Evolutionary conservation across 1,140 invertebrate genomes (phyloP).

Genomic region (Parasteatoda tepidariorum): DNA sequence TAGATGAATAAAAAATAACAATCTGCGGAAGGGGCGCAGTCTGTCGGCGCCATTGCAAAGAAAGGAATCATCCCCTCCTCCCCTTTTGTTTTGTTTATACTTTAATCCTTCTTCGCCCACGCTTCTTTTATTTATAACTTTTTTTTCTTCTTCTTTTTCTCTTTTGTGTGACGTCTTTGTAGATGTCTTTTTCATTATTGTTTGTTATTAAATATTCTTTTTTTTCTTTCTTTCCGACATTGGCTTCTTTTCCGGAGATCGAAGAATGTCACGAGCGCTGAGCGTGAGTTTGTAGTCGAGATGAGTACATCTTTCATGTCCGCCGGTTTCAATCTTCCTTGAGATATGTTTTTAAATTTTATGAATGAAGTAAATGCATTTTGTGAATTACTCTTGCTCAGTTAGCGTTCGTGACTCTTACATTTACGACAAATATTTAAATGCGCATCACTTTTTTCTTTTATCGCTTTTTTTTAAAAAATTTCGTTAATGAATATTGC

Average conservation of each 20-base stretch:
- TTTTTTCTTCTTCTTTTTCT: constrained; percentile 15
- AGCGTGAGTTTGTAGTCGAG: constrained; percentile 7
- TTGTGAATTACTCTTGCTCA: neutral
- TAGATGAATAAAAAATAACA: neutral
- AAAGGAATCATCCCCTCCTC: constrained; percentile 16
- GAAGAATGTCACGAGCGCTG: neutral
- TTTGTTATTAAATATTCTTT: constrained; percentile 13
- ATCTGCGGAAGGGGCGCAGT: constrained; percentile 25
- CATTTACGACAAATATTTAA: too few relatives aligned
- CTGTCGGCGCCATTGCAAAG: constrained; percentile 25
- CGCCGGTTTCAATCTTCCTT: neutral
- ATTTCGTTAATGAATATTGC: too few relatives aligned
- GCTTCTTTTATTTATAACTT: neutral
- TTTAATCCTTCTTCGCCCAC: constrained; percentile 25
- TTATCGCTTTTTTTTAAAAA: too few relatives aligned
- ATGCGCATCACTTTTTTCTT: too few relatives aligned
- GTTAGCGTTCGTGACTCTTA: too few relatives aligned
- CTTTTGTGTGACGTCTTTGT: constrained; percentile 30
- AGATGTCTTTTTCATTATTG: constrained; percentile 10
- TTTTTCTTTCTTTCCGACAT: too few relatives aligned
- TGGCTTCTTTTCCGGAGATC: neutral
- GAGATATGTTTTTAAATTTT: constrained; percentile 28
- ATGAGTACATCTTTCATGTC: neutral
- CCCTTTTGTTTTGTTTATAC: constrained; percentile 14
- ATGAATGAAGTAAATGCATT: constrained; percentile 20